Evolutionary conservation across 1,140 invertebrate species (phyloP), one percentile per base, ranked within the genome.

Genomic region (Phymastichus coffea): DNA sequence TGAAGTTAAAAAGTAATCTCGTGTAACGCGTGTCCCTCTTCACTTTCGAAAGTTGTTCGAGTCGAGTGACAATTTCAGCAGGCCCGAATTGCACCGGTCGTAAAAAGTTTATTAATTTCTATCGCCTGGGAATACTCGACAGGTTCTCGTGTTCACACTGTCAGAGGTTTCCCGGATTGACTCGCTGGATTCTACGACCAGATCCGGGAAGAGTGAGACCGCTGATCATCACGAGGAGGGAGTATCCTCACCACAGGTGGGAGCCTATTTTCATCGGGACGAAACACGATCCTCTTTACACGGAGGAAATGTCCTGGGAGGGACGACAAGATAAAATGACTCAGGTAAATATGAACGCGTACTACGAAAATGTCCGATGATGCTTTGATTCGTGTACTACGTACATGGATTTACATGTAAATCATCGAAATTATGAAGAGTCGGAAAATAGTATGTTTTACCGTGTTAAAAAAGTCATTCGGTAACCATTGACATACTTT

Each of bases 311-410:
- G 55, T 87, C 87, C 2, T 93, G 91, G 90, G 91, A 94, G 75
- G 91, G 90, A 14, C 82, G 85, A 41, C 88, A 90, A 64, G 91
- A 93, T 69, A 93, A 93, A 82, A 93, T 93, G 91, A 86, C 87
- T 43, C 90, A 92, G 84, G 91, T 91, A 74, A 15, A 44, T 8
- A 35, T 33, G 6, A 40, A 40, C n/a, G n/a, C n/a, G n/a, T 46
- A 48, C 52, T 33, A 43, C 14, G 7, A 52, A 48, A 23, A 28
- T 33, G 15, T 25, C n/a, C n/a, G n/a, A n/a, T n/a, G n/a, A n/a
- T n/a, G n/a, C n/a, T n/a, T n/a, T n/a, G n/a, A n/a, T 12, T 20
- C 44, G 7, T 37, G 23, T 23, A 17, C 14, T 30, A 55, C 26
- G 2, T 0, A 40, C 35, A 38, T 7, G 20, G 25, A 35, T 2